Percentiles rank a stretch among this genome's conserved stretches.
phyloP scores from a whole-genome alignment of 2,113 vertebrate genomes.

The Nesogale talazaci region DNA sequence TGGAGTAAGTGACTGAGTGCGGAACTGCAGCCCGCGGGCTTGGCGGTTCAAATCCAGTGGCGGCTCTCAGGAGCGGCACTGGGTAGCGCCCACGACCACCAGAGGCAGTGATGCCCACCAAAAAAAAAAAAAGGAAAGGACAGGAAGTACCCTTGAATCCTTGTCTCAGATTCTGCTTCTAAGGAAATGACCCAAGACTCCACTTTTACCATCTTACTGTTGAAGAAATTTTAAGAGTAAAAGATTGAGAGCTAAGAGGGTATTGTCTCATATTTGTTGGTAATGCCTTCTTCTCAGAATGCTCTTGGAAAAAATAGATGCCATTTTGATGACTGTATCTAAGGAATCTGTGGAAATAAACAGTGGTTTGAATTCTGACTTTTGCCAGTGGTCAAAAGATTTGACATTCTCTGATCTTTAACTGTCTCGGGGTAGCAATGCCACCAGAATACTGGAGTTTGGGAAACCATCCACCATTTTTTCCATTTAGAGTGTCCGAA shows the following conservation, averaged over 20 bases:
- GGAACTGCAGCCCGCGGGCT: too few relatives aligned
- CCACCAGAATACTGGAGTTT: neutral
- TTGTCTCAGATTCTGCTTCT: neutral
- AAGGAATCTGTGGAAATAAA: fast-evolving
- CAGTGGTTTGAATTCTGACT: neutral
- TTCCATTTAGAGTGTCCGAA: neutral
- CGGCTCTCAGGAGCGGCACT: too few relatives aligned
- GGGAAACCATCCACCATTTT: neutral
- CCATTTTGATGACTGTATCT: neutral
- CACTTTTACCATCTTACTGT: neutral
- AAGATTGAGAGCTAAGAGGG: neutral
- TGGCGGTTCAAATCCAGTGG: too few relatives aligned
- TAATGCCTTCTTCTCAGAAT: neutral
- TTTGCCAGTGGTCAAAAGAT: neutral
- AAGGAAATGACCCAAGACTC: neutral
- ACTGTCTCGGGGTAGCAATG: neutral
- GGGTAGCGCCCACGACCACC: too few relatives aligned
- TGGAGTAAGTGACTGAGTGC: too few relatives aligned
- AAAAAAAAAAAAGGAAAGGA: too few relatives aligned
- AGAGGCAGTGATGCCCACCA: too few relatives aligned
- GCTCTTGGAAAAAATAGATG: neutral
- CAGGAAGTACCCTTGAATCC: neutral
- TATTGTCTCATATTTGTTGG: neutral
- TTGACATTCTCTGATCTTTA: conserved; percentile 15
- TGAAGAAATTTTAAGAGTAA: neutral